Percentiles rank a stretch among this genome's conserved stretches.
These are phyloP conservation scores for Nothura maculosa DNA, from an alignment of 2,797 vertebrate species.

Conservation along the genomic window DNA sequence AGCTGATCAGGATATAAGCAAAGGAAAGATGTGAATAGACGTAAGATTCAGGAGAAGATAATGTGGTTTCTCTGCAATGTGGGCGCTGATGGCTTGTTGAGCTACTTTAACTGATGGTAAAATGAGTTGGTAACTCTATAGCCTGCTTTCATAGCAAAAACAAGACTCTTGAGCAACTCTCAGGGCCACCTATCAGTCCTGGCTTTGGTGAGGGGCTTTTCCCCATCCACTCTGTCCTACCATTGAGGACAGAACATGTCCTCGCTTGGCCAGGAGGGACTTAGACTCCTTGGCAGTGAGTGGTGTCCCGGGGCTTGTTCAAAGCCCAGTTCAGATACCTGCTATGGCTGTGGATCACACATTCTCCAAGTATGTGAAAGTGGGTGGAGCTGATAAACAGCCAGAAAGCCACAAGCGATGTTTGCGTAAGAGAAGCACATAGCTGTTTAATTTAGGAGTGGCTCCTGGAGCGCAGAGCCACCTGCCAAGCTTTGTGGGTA, in stretches of 20 bases:
- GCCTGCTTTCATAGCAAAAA: rapidly evolving
- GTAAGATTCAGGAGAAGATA: not conserved
- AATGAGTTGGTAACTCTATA: not conserved
- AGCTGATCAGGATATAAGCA: not conserved
- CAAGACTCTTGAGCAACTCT: not conserved
- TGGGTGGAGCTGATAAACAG: not conserved
- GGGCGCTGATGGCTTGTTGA: not conserved
- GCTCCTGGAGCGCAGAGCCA: not conserved
- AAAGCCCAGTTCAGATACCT: not conserved
- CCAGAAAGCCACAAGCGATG: not conserved
- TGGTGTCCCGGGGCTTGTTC: too few relatives aligned
- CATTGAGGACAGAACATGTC: rapidly evolving
- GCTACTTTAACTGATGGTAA: not conserved
- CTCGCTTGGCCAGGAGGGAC: not conserved
- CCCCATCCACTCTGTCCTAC: not conserved
- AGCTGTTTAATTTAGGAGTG: conserved; percentile 56
- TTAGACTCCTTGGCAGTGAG: not conserved
- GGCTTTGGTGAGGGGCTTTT: not conserved
- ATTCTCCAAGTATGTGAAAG: not conserved
- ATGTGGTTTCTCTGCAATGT: not conserved
- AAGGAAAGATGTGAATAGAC: not conserved
- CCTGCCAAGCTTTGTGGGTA: not conserved
- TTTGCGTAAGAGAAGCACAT: not conserved
- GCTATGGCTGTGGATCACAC: not conserved
- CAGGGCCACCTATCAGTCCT: not conserved